Base-by-base conservation (phyloP, 2,888 invertebrate species). In the Psococerastis gibbosa region DNA sequence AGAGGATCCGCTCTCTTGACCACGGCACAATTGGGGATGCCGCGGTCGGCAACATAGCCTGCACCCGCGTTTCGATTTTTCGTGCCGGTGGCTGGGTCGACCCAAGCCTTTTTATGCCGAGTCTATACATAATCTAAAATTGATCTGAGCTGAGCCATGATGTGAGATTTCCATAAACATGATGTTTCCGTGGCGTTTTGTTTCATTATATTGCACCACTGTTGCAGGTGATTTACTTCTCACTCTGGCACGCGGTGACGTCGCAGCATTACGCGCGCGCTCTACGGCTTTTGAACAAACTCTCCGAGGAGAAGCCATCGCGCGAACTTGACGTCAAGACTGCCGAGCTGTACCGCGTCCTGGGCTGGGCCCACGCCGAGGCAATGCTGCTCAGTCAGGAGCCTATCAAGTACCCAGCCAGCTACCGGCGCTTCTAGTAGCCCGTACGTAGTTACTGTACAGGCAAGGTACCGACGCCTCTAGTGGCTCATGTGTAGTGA, bases 231-330 rank as follows among this genome's bases (percentile, higher is more conserved):
- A 67, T 80, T 35, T 73, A 77, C 55, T 82, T 92, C 57, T 75
- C 77, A 11, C 63, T 83, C 32, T 84, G 84, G 77, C 85, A 94
- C 58, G 80, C 84, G 35, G 72, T 78, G 54, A 70, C 76, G 1
- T 68, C 81, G 54, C 67, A 71, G 48, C 84, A 89, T 44, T 82
- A 78, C 63, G 94, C 88, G 1, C 74, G 85, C 48, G 78, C 81
- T 49, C 60, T 82, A 49, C 87, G 85, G 59, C 69, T 81, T 48
- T 63, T 89, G 17, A 58, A 64, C 48, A 81, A 80, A 61, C 67
- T 81, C 49, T 71, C 73, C 48, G 95, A 95, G 52, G 91, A 94
- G 32, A 79, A 83, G 51, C 72, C 78, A 2, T 67, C 69, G 23
- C 72, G 70, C 42, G 88, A 88, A 34, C 63, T 75, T 2, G 83